Evolutionary conservation across 2,888 invertebrate genomes (phyloP).

Genomic region (Philonicus albiceps): DNA sequence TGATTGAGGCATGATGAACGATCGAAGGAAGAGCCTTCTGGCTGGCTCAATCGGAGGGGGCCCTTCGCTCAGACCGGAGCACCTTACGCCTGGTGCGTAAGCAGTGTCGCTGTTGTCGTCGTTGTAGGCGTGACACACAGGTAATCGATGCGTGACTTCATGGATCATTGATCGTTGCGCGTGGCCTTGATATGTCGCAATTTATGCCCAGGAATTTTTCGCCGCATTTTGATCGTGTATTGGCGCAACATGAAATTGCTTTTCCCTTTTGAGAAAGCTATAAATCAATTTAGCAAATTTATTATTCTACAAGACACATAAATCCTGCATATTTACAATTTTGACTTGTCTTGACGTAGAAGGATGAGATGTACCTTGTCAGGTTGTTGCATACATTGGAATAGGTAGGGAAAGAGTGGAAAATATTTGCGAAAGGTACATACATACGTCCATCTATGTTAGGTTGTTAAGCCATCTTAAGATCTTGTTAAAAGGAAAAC

Average conservation of each 20-base stretch:
- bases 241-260: not conserved
- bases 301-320: not conserved
- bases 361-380: not conserved
- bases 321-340: not conserved
- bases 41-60: not conserved
- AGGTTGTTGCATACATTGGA: not conserved
- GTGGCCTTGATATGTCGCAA: not conserved
- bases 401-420: not conserved
- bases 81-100: not conserved
- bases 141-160: not conserved
- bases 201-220: not conserved
- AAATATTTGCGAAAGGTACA: not conserved
- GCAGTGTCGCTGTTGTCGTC: not conserved
- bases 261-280: not conserved
- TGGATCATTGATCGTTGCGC: not conserved
- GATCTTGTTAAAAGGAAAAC: not conserved
- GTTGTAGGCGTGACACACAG: not conserved
- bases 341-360: not conserved
- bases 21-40: not conserved
- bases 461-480: not conserved
- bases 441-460: not conserved
- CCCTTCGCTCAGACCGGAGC: not conserved
- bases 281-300: not conserved
- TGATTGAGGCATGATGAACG: constrained; percentile 20
- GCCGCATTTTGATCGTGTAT: not conserved